These are phyloP conservation scores for Psylliodes chrysocephalus DNA, from an alignment of 2,888 invertebrate genomes.

Conservation along the genomic window DNA sequence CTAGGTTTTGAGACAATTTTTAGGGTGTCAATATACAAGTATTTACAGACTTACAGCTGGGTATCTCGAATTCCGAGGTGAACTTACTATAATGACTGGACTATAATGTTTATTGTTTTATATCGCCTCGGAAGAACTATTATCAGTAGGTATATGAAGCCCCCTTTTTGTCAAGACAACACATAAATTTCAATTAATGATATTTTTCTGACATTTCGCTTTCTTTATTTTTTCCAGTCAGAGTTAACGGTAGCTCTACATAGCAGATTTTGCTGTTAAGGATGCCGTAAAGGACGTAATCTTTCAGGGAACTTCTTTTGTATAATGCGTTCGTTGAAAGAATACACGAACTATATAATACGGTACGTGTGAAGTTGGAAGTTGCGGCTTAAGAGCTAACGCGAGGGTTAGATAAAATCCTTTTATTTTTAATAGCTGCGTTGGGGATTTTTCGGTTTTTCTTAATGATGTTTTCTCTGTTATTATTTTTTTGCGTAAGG, in stretches of 20 bases:
- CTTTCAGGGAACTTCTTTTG: slow-evolving; percentile 20
- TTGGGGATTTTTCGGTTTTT: slow-evolving; percentile 11
- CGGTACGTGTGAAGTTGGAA: slow-evolving; percentile 1
- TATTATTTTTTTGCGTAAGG: background rate
- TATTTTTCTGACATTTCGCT: slow-evolving; percentile 27
- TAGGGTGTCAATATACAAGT: no score
- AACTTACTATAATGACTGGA: background rate
- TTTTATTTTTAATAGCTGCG: slow-evolving; percentile 14
- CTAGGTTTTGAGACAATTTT: no score
- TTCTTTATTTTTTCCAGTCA: slow-evolving; percentile 18
- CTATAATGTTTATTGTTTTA: background rate
- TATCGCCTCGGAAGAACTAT: background rate
- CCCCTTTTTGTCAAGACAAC: background rate
- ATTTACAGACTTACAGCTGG: no score
- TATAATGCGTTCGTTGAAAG: slow-evolving; percentile 19
- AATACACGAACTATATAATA: slow-evolving; percentile 15
- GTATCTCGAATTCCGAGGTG: no score
- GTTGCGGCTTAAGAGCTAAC: background rate
- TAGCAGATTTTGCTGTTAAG: slow-evolving; percentile 23
- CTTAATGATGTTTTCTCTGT: background rate
- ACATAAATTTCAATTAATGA: slow-evolving; percentile 28
- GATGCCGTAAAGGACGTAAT: slow-evolving; percentile 23
- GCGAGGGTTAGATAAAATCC: slow-evolving; percentile 4
- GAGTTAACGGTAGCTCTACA: slow-evolving; percentile 15
- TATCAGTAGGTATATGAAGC: slow-evolving; percentile 3